These are phyloP conservation scores for Melolontha melolontha DNA, from an alignment of 2,888 invertebrate species.

Conservation along the genomic window DNA sequence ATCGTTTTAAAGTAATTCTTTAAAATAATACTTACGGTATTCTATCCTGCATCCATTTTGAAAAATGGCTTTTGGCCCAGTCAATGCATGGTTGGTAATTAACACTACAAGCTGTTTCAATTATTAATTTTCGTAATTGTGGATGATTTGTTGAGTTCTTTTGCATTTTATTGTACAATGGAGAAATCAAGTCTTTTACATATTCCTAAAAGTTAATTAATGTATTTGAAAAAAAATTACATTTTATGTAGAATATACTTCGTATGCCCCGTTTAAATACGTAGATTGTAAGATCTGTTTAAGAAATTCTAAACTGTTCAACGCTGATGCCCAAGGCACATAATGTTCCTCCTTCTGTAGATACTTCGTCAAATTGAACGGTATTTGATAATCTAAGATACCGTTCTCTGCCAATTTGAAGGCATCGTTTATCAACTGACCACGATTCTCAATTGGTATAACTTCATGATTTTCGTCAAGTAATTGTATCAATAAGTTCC, in stretches of 20 bases:
- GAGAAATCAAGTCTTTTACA: slow-evolving; percentile 63
- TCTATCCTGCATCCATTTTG: slow-evolving; percentile 59
- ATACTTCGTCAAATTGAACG: slow-evolving; percentile 74
- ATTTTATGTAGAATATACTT: slow-evolving; percentile 44
- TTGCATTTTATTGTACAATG: slow-evolving; percentile 67
- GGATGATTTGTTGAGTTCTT: slow-evolving; percentile 67
- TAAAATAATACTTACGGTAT: slow-evolving; percentile 57
- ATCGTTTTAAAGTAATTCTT: too few species aligned
- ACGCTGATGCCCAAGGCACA: slow-evolving; percentile 75
- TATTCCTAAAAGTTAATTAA: slow-evolving; percentile 63
- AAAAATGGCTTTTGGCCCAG: slow-evolving; percentile 68
- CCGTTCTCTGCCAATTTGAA: slow-evolving; percentile 74
- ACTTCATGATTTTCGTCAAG: slow-evolving; percentile 62
- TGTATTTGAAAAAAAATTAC: slow-evolving; percentile 31
- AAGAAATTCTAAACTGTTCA: slow-evolving; percentile 70
- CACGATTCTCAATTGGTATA: slow-evolving; percentile 73
- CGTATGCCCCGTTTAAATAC: slow-evolving; percentile 67
- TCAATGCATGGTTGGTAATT: slow-evolving; percentile 69
- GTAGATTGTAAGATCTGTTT: slow-evolving; percentile 67
- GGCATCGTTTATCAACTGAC: slow-evolving; percentile 81
- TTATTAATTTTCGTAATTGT: slow-evolving; percentile 70
- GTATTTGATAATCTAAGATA: slow-evolving; percentile 70
- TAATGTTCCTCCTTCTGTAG: slow-evolving; percentile 73
- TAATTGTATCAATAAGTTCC: slow-evolving; percentile 68
- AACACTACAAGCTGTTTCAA: slow-evolving; percentile 72